These are phyloP conservation scores for Hipparchia semele DNA, from an alignment of 2,888 invertebrate genomes.

Conservation along the genomic window DNA sequence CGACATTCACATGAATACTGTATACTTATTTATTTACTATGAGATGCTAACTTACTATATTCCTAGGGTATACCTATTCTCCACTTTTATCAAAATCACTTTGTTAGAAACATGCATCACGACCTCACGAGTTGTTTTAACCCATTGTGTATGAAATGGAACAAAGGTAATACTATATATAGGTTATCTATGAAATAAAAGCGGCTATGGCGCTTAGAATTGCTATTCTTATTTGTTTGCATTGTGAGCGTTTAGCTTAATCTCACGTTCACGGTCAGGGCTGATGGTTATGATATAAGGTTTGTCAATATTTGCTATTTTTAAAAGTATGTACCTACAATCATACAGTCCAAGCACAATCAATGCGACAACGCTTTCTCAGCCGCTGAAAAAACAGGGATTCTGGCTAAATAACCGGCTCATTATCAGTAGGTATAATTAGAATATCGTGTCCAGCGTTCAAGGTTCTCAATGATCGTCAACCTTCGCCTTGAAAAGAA, in stretches of 20 bases:
- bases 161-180: not conserved
- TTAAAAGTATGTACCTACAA: too few relatives aligned
- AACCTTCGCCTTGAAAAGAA: too few relatives aligned
- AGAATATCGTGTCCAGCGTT: too few relatives aligned
- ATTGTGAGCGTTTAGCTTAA: slow-evolving; percentile 25
- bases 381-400: too few relatives aligned
- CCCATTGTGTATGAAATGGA: slow-evolving; percentile 20
- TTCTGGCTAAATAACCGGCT: too few relatives aligned
- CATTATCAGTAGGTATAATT: too few relatives aligned
- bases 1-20: too few relatives aligned
- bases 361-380: too few relatives aligned
- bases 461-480: too few relatives aligned
- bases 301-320: too few relatives aligned
- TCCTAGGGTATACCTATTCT: not conserved
- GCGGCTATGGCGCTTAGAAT: slow-evolving; percentile 16
- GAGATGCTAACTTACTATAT: not conserved
- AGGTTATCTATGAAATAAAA: slow-evolving; percentile 10
- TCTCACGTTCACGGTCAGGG: slow-evolving; percentile 30
- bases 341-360: too few relatives aligned
- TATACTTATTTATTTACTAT: too few relatives aligned
- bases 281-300: slow-evolving; percentile 12
- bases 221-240: slow-evolving; percentile 6
- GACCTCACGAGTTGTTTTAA: slow-evolving; percentile 34
- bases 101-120: slow-evolving; percentile 28
- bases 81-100: not conserved